These are phyloP conservation scores for Porphyrio hochstetteri DNA, from an alignment of 2,113 vertebrate genomes.

Conservation along the genomic window DNA sequence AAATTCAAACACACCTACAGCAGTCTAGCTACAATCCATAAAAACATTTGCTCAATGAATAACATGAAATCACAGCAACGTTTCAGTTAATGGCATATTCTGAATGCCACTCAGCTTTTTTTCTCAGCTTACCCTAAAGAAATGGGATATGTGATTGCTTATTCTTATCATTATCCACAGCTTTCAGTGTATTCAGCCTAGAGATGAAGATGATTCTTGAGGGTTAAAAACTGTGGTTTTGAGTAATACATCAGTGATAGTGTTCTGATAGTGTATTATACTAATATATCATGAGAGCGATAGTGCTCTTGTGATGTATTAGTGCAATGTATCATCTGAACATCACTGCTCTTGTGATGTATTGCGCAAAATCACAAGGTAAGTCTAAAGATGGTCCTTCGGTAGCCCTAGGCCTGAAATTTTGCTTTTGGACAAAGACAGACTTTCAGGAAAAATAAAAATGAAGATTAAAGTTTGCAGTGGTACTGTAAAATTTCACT, in stretches of 20 bases:
- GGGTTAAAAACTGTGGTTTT: slow-evolving; percentile 65
- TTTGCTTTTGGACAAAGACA: slow-evolving; percentile 48
- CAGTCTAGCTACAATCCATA: background rate
- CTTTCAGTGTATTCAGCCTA: background rate
- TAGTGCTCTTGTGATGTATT: slow-evolving; percentile 65
- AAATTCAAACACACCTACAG: background rate
- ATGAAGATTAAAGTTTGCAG: background rate
- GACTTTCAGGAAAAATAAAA: slow-evolving; percentile 47
- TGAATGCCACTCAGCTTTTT: background rate
- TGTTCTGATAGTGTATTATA: slow-evolving; percentile 67
- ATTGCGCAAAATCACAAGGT: slow-evolving; percentile 67
- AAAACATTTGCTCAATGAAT: background rate
- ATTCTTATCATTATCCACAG: background rate
- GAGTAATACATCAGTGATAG: slow-evolving; percentile 69
- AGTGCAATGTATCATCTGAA: slow-evolving; percentile 68
- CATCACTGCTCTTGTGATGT: slow-evolving; percentile 58
- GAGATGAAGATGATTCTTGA: slow-evolving; percentile 29
- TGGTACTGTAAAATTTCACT: background rate
- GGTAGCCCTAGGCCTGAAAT: slow-evolving; percentile 46
- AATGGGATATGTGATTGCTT: background rate
- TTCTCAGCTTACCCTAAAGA: background rate
- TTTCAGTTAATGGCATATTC: slow-evolving; percentile 22
- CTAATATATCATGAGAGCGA: slow-evolving; percentile 70
- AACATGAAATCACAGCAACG: slow-evolving; percentile 4
- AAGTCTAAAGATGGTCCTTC: slow-evolving; percentile 62